Percentiles rank a stretch among this genome's conserved stretches.
These are phyloP conservation scores for Eueremaeus valkanovi DNA, from an alignment of 2,888 invertebrate species.

Conservation along the genomic window DNA sequence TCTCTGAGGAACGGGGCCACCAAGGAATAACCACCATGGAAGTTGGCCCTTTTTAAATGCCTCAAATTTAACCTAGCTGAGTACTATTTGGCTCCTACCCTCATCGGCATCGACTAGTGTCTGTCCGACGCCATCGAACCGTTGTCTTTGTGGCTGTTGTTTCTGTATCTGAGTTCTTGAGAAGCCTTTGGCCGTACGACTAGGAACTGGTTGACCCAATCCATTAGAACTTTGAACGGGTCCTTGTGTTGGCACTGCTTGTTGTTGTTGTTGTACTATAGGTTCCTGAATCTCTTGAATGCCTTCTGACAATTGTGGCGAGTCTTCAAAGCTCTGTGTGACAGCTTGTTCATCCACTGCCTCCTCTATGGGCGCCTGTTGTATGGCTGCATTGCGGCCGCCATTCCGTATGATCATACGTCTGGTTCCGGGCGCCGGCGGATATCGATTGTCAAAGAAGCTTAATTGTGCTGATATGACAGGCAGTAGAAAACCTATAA, in stretches of 20 bases:
- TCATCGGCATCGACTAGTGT: neutral
- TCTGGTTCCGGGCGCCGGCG: conserved; percentile 21
- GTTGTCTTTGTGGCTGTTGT: neutral
- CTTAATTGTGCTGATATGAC: conserved; percentile 2
- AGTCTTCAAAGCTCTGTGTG: neutral
- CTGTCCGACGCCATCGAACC: neutral
- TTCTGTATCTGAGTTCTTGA: conserved; percentile 1
- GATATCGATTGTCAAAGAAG: conserved; percentile 2
- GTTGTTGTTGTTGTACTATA: conserved; percentile 11
- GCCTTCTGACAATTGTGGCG: neutral
- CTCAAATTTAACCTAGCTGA: too few relatives aligned
- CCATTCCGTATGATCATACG: neutral
- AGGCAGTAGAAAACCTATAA: neutral
- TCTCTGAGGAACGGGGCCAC: too few relatives aligned
- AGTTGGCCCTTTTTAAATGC: too few relatives aligned
- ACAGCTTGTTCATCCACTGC: neutral
- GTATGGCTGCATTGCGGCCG: neutral
- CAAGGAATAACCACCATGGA: too few relatives aligned
- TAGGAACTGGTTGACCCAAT: conserved; percentile 4
- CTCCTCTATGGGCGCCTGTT: neutral
- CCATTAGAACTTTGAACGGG: conserved; percentile 9
- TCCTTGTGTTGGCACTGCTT: conserved; percentile 18
- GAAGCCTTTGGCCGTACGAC: conserved; percentile 19
- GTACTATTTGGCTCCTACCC: neutral
- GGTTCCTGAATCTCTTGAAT: neutral